Evolutionary conservation across 2,888 invertebrate genomes (phyloP).

Genomic region (Choreutis nemorana): DNA sequence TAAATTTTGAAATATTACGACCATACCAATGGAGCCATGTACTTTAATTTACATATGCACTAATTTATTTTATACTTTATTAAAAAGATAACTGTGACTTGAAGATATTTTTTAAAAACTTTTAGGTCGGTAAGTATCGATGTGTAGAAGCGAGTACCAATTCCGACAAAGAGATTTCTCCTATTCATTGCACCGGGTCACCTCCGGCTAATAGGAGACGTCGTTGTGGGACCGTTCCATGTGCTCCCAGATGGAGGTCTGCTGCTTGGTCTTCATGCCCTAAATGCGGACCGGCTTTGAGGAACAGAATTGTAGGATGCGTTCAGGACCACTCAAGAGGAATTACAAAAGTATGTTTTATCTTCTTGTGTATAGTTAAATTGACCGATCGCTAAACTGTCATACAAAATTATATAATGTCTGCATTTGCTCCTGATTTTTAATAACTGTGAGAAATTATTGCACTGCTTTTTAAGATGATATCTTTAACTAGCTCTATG

Average conservation of each 20-base stretch:
- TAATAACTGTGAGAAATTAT: too few relatives aligned
- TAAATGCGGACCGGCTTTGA: slow-evolving; percentile 77
- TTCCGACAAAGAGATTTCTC: slow-evolving; percentile 68
- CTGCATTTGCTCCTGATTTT: too few relatives aligned
- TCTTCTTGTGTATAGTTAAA: too few relatives aligned
- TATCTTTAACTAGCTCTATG: background rate
- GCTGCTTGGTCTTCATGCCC: slow-evolving; percentile 82
- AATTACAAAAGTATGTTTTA: slow-evolving; percentile 45
- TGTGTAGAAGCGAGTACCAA: slow-evolving; percentile 71
- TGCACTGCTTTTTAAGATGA: slow-evolving; percentile 1
- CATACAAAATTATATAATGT: too few relatives aligned
- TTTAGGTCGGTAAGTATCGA: slow-evolving; percentile 70
- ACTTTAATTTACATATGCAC: background rate
- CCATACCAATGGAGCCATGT: background rate
- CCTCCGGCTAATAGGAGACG: slow-evolving; percentile 66
- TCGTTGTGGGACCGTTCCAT: slow-evolving; percentile 79
- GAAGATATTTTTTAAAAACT: background rate
- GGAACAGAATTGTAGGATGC: slow-evolving; percentile 77
- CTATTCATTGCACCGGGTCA: slow-evolving; percentile 63
- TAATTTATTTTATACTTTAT: background rate
- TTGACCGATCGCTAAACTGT: too few relatives aligned
- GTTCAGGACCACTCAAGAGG: slow-evolving; percentile 66
- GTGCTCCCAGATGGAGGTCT: slow-evolving; percentile 84
- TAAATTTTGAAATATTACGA: too few relatives aligned
- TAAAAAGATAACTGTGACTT: background rate